These are phyloP conservation scores for Clarias fuscus DNA, from an alignment of 2,797 vertebrate genomes.

Conservation along the genomic window DNA sequence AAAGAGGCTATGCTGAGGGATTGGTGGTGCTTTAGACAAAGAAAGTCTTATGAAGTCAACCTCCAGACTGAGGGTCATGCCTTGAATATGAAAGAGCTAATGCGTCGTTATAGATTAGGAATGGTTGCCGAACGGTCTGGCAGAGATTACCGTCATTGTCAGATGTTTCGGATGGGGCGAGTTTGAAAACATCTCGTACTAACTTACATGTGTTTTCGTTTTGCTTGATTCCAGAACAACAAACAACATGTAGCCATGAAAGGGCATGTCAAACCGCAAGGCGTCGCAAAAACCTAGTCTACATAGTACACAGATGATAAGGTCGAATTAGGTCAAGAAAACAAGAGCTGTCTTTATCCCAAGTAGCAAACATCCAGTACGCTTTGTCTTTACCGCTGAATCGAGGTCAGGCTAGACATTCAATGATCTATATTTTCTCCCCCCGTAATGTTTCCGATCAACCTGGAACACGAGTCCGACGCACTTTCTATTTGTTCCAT, in stretches of 20 bases:
- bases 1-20: conserved; percentile 35
- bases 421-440: not conserved
- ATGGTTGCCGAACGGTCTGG: conserved; percentile 58
- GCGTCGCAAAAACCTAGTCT: conserved; percentile 69
- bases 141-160: conserved; percentile 53
- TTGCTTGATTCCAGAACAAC: conserved; percentile 68
- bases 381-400: conserved; percentile 41
- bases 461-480: not conserved
- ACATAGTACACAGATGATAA: conserved; percentile 64
- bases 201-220: conserved; percentile 71
- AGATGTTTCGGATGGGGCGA: conserved; percentile 47
- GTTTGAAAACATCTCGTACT: conserved; percentile 61
- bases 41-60: conserved; percentile 52
- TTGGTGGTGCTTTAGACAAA: conserved; percentile 50
- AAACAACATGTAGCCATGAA: conserved; percentile 70
- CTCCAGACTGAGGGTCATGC: conserved; percentile 50
- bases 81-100: conserved; percentile 56
- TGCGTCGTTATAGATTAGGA: conserved; percentile 61
- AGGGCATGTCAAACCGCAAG: conserved; percentile 66
- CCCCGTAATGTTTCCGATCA: not conserved
- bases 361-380: conserved; percentile 56
- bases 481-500: not conserved
- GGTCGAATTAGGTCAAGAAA: conserved; percentile 56
- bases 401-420: not conserved
- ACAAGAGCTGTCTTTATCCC: conserved; percentile 57